Evolutionary conservation across 2,797 vertebrate species (phyloP).

Genomic region (Gastrophryne carolinensis): DNA sequence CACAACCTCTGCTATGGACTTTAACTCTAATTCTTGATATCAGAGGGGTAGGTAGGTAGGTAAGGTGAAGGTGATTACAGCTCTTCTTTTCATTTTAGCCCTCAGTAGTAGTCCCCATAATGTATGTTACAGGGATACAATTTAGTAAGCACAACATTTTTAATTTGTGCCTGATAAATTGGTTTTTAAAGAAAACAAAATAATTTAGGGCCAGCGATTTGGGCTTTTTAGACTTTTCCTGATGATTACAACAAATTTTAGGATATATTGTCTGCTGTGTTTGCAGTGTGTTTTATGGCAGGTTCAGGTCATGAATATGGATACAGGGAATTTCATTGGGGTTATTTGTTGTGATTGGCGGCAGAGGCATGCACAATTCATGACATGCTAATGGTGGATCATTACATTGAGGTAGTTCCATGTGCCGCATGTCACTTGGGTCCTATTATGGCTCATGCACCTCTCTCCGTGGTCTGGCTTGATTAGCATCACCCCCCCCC

Average conservation of each 20-base stretch:
- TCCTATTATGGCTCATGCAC: constrained; percentile 27
- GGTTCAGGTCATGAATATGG: constrained; percentile 3
- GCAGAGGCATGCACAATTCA: constrained; percentile 28
- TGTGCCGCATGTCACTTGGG: constrained; percentile 17
- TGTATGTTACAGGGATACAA: too few species aligned
- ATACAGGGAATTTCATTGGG: background rate
- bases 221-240: too few species aligned
- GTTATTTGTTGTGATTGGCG: background rate
- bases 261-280: background rate
- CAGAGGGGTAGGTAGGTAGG: too few species aligned
- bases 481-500: constrained; percentile 35
- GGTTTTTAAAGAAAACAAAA: too few species aligned
- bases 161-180: too few species aligned
- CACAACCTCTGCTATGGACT: too few species aligned
- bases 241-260: background rate
- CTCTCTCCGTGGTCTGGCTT: constrained; percentile 8
- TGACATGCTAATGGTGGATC: constrained; percentile 41
- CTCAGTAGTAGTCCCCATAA: too few species aligned
- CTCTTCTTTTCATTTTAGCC: too few species aligned
- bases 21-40: too few species aligned
- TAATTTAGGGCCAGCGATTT: too few species aligned
- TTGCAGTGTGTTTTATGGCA: background rate
- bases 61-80: too few species aligned
- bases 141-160: too few species aligned
- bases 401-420: constrained; percentile 24